Evolutionary conservation across 2,797 vertebrate genomes (phyloP).

Genomic region (Okamejei kenojei): DNA sequence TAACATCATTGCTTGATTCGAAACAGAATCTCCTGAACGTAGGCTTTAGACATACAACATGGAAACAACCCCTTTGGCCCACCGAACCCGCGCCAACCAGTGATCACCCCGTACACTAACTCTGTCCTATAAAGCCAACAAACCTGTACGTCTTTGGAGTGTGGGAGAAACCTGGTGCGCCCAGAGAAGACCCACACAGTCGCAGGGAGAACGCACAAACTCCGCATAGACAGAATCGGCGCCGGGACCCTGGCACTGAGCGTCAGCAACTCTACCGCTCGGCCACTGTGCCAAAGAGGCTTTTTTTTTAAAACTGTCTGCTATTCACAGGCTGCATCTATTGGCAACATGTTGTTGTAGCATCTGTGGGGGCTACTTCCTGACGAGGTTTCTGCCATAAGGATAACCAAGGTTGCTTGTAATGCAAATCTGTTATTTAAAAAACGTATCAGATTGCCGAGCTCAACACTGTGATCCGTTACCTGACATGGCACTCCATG

Average conservation of each 20-base stretch:
- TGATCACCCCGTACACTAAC: no score
- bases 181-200: no score
- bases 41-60: no score
- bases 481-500: neutral
- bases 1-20: neutral
- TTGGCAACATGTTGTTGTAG: neutral
- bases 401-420: neutral
- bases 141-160: no score
- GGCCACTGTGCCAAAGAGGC: neutral
- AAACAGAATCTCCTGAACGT: neutral
- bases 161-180: no score
- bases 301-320: neutral
- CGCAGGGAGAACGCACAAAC: no score
- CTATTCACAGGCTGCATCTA: neutral
- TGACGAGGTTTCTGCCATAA: neutral
- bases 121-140: no score
- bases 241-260: no score
- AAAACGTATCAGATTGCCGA: neutral
- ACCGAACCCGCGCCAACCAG: no score
- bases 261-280: no score
- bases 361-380: neutral
- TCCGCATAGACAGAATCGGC: no score
- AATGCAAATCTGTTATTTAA: conserved; percentile 7
- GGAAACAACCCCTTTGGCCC: no score
- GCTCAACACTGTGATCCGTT: neutral